Evolutionary conservation across 1,140 invertebrate species (phyloP), one percentile per base, ranked within the genome.

Genomic region (Drosophila malerkotliana): DNA sequence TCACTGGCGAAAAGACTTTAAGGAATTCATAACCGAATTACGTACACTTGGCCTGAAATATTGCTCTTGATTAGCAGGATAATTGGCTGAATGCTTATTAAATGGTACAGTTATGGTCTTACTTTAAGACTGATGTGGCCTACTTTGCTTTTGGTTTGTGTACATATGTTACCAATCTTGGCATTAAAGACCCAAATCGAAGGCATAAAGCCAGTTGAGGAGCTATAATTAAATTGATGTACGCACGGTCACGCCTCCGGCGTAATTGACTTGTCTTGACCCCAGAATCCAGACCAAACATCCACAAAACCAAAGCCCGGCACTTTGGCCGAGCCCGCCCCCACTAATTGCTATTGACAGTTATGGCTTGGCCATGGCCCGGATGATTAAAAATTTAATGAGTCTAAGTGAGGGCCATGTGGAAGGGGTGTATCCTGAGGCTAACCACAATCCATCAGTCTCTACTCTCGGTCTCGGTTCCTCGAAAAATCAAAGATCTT

Each of bases 311-410:
- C 37, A 56, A 24, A 34, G 24, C 52, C 14, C 15, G 18, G 63
- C 18, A 60, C 32, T 63, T 56, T 54, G 52, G 26, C 26, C 26
- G 26, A 28, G 32, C 9, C 63, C 14, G 14, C 59, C 59, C n/a
- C 57, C 57, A 74, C 72, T 82, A 83, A 87, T 85, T 87, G 78
- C 67, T 59, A 85, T 73, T 85, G 81, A 85, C 72, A 80, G 77
- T 71, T 71, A 57, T 73, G 69, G 77, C 63, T 44, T 58, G 66
- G 49, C n/a, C 24, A 60, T 54, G 53, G 52, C 7, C 44, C 45
- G 51, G 47, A 74, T 77, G 81, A 78, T 82, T 87, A 85, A 87
- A 87, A 77, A 87, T 82, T 78, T 67, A 66, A 72, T 82, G 74
- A 52, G 34, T 39, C 55, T 47, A 56, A 69, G 44, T 62, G 71